Percentiles rank a stretch among this genome's conserved stretches.
phyloP scores from a whole-genome alignment of 2,888 invertebrate species.

The Conops quadrifasciatus region DNA sequence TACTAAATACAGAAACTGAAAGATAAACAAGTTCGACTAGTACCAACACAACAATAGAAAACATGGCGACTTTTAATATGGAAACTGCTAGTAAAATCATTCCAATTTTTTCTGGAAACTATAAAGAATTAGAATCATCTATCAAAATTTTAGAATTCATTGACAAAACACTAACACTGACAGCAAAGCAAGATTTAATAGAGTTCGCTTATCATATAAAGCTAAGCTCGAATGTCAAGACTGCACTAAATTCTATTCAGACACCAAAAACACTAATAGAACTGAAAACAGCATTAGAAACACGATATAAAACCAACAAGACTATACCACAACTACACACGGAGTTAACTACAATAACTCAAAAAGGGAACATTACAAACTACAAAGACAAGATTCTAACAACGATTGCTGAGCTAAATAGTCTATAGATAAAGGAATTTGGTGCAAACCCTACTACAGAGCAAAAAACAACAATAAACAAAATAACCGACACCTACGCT shows the following conservation, averaged over 20 bases:
- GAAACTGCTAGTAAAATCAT: conserved; percentile 7
- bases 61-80: conserved; percentile 4
- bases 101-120: background rate
- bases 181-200: too few relatives aligned
- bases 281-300: background rate
- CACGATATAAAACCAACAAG: background rate
- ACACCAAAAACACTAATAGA: background rate
- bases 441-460: background rate
- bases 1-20: background rate
- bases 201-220: too few relatives aligned
- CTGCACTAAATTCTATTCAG: background rate
- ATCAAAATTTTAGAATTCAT: background rate
- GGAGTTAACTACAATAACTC: background rate
- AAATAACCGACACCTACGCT: background rate
- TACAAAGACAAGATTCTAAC: background rate
- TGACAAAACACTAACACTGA: too few relatives aligned
- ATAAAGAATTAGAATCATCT: conserved; percentile 6
- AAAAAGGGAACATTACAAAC: background rate
- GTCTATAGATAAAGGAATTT: background rate
- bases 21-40: background rate
- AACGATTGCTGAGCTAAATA: background rate
- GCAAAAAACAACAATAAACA: background rate
- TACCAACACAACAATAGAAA: background rate
- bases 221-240: background rate
- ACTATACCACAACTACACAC: background rate